These are phyloP conservation scores for Tubulanus polymorphus DNA, from an alignment of 2,888 invertebrate genomes.

Conservation along the genomic window DNA sequence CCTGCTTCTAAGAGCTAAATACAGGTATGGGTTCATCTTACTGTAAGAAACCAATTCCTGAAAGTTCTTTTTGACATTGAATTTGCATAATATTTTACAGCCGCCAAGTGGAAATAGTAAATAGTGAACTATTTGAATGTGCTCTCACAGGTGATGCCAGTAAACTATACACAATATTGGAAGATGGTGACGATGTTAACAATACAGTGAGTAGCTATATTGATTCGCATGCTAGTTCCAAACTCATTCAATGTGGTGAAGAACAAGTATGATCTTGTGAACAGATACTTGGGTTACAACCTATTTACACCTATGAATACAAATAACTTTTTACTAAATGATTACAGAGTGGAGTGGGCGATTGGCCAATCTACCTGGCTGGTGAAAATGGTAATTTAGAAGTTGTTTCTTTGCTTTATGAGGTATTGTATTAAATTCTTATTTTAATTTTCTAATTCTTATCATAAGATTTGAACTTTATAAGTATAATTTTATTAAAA, in stretches of 20 bases:
- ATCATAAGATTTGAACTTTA: neutral
- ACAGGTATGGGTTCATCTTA: too few relatives aligned
- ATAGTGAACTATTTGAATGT: constrained; percentile 33
- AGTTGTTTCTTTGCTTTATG: constrained; percentile 35
- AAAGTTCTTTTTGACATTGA: neutral
- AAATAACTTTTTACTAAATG: neutral
- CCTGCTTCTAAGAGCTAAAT: too few relatives aligned
- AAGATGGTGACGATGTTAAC: constrained; percentile 44
- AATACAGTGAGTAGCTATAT: constrained; percentile 29
- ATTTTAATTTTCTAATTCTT: neutral
- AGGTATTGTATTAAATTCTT: constrained; percentile 25
- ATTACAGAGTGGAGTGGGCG: constrained; percentile 40
- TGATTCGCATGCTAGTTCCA: too few relatives aligned
- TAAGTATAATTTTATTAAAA: neutral
- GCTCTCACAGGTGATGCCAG: constrained; percentile 38
- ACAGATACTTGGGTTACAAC: too few relatives aligned
- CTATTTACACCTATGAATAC: neutral
- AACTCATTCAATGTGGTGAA: too few relatives aligned
- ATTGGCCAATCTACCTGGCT: constrained; percentile 42
- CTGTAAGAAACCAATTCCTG: too few relatives aligned
- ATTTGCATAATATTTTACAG: constrained; percentile 20
- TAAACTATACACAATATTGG: constrained; percentile 33
- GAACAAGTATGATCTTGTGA: too few relatives aligned
- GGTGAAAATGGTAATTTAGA: constrained; percentile 43
- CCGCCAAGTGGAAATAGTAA: constrained; percentile 41